Conservation (phyloP, 2,888 invertebrate genomes). For the Nomada fucata region DNA sequence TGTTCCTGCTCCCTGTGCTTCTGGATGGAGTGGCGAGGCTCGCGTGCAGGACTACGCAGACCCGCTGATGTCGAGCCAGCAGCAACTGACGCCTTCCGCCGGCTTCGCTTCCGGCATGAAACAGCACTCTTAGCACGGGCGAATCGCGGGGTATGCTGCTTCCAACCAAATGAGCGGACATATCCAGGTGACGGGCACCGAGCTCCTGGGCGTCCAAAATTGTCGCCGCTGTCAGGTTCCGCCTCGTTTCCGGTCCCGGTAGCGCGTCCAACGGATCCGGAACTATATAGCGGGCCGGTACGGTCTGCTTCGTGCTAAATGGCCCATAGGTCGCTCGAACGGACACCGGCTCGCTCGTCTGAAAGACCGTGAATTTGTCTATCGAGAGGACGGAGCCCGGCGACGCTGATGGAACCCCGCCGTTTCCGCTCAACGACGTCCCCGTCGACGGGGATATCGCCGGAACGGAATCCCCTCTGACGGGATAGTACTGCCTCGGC, state of each 20-base stretch:
- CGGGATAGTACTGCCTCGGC: conserved; percentile 88
- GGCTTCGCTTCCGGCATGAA: conserved; percentile 95
- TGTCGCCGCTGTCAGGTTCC: conserved; percentile 83
- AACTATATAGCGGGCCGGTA: conserved; percentile 94
- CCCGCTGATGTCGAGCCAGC: conserved; percentile 88
- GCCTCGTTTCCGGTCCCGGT: conserved; percentile 81
- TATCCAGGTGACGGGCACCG: conserved; percentile 92
- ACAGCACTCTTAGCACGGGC: conserved; percentile 95
- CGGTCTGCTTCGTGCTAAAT: conserved; percentile 97
- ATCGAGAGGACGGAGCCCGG: conserved; percentile 91
- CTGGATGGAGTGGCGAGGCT: conserved; percentile 86
- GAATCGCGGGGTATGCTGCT: conserved; percentile 93
- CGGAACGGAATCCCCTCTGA: conserved; percentile 75
- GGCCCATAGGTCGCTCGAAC: conserved; percentile 97
- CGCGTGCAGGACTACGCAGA: conserved; percentile 93
- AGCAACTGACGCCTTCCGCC: conserved; percentile 90
- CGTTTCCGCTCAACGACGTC: conserved; percentile 54
- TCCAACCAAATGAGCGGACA: conserved; percentile 97
- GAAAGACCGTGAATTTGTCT: conserved; percentile 96
- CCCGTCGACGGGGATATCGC: conserved; percentile 60
- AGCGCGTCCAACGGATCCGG: conserved; percentile 91
- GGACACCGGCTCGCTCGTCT: conserved; percentile 95
- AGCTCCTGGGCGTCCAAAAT: conserved; percentile 87
- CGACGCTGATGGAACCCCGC: conserved; percentile 84
- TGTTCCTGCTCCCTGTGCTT: conserved; percentile 72